Percentiles rank a stretch among this genome's conserved stretches.
phyloP scores from a whole-genome alignment of 2,888 invertebrate genomes.

The Pyralis farinalis region DNA sequence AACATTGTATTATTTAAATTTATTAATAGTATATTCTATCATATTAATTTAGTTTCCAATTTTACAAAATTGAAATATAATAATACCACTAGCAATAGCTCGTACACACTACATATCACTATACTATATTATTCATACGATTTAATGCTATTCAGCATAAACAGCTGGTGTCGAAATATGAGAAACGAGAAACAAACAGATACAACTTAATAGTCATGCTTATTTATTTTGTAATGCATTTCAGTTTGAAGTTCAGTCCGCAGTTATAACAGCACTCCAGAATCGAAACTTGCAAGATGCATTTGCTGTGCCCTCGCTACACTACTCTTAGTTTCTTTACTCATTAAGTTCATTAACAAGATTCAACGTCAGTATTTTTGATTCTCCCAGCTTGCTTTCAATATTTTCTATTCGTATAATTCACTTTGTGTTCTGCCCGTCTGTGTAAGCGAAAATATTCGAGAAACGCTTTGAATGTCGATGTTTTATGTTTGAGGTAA shows the following conservation, averaged over 20 bases:
- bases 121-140: too few relatives aligned
- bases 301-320: constrained; percentile 24
- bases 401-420: constrained; percentile 68
- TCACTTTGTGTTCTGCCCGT: constrained; percentile 57
- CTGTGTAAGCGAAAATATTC: constrained; percentile 70
- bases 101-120: too few relatives aligned
- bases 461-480: constrained; percentile 69
- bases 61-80: too few relatives aligned
- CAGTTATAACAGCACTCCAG: constrained; percentile 51
- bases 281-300: constrained; percentile 63
- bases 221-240: constrained; percentile 35
- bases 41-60: too few relatives aligned
- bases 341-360: constrained; percentile 75
- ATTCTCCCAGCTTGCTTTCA: constrained; percentile 59
- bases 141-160: too few relatives aligned
- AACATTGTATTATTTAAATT: too few relatives aligned
- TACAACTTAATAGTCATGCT: too few relatives aligned
- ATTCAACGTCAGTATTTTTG: constrained; percentile 69
- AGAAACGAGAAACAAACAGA: too few relatives aligned
- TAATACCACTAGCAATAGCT: too few relatives aligned
- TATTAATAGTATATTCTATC: too few relatives aligned
- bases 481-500: constrained; percentile 76
- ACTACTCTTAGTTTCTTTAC: constrained; percentile 60
- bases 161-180: too few relatives aligned
- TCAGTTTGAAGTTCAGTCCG: constrained; percentile 40